Percentiles rank a stretch among this genome's conserved stretches.
phyloP scores from a whole-genome alignment of 2,888 invertebrate species.

The Pantelozetes paolii region DNA sequence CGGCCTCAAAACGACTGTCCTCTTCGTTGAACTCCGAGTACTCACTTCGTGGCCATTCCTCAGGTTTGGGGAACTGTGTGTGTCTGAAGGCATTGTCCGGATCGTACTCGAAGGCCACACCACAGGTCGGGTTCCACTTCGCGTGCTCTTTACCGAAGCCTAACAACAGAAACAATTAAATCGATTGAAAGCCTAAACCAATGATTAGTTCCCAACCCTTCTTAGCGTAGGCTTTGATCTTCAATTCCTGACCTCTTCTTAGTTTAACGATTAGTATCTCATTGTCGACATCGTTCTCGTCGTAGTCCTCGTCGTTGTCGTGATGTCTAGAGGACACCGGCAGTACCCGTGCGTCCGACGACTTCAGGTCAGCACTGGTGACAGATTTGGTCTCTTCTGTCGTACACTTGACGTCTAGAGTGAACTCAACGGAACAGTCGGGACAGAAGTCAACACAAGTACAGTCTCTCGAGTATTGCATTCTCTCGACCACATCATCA shows the following conservation, averaged over 20 bases:
- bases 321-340: conserved; percentile 85
- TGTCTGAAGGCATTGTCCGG: conserved; percentile 96
- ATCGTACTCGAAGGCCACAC: conserved; percentile 98
- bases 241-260: conserved; percentile 82
- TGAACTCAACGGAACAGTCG: conserved; percentile 96
- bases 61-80: conserved; percentile 89
- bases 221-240: conserved; percentile 90
- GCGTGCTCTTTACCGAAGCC: conserved; percentile 96
- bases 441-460: conserved; percentile 95
- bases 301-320: conserved; percentile 70
- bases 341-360: conserved; percentile 81
- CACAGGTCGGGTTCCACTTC: conserved; percentile 99
- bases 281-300: conserved; percentile 40
- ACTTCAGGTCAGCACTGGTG: conserved; percentile 91
- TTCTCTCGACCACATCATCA: conserved; percentile 89
- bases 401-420: conserved; percentile 87
- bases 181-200: neutral
- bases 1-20: conserved; percentile 69
- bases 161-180: conserved; percentile 9
- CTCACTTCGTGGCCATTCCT: conserved; percentile 99
- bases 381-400: conserved; percentile 93
- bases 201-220: conserved; percentile 60
- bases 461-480: conserved; percentile 93
- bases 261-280: conserved; percentile 69
- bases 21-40: conserved; percentile 89